Evolutionary conservation across 2,888 invertebrate species (phyloP).

Genomic region (Neoascia interrupta): DNA sequence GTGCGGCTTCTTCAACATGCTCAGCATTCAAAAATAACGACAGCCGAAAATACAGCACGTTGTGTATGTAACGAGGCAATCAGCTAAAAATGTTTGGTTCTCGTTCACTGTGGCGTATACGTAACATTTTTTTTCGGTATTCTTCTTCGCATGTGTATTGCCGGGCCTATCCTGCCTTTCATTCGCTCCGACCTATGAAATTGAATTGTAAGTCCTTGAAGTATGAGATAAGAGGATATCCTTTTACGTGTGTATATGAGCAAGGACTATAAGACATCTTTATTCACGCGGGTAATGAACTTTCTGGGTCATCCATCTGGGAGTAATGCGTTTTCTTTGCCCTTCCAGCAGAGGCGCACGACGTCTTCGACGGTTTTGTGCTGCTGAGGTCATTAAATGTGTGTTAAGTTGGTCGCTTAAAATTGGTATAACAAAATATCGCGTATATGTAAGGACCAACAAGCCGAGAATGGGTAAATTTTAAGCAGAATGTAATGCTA

Average conservation of each 20-base stretch:
- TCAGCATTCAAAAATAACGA: slow-evolving; percentile 8
- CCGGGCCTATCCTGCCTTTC: slow-evolving; percentile 12
- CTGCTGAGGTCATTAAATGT: slow-evolving; percentile 4
- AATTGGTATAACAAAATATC: slow-evolving; percentile 5
- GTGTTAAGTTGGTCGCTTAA: slow-evolving; percentile 14
- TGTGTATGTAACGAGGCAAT: slow-evolving; percentile 56
- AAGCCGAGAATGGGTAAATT: neutral
- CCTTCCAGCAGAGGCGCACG: too few relatives aligned
- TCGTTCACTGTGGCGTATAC: slow-evolving; percentile 42
- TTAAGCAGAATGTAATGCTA: slow-evolving; percentile 12
- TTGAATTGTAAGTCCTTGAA: slow-evolving; percentile 4
- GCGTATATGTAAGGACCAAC: neutral
- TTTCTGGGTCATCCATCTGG: slow-evolving; percentile 56
- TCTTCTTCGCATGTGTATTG: too few relatives aligned
- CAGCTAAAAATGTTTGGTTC: slow-evolving; percentile 48
- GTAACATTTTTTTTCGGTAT: slow-evolving; percentile 14
- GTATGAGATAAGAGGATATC: slow-evolving; percentile 1
- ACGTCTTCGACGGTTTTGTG: slow-evolving; percentile 1
- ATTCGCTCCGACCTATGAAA: neutral
- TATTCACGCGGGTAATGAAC: slow-evolving; percentile 61
- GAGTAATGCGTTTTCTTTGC: slow-evolving; percentile 42
- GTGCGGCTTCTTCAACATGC: slow-evolving; percentile 18
- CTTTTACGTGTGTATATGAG: slow-evolving; percentile 2
- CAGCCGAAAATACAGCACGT: slow-evolving; percentile 5
- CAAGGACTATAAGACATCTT: slow-evolving; percentile 35